phyloP scores from a whole-genome alignment of 2,797 vertebrate species.

The Gallinago solitaria region DNA sequence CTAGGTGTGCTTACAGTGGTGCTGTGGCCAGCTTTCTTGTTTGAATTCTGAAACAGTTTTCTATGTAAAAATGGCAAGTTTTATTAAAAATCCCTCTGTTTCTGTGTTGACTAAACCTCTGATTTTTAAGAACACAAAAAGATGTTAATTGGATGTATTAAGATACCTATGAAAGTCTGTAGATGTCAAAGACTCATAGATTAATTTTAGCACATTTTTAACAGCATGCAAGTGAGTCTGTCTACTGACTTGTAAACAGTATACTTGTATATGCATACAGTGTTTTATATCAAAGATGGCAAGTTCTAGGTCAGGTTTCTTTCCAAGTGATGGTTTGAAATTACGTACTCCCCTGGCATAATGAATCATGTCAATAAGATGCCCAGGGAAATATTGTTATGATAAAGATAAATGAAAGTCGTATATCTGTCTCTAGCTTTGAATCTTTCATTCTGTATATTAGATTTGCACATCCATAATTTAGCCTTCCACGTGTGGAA shows the following conservation, averaged over 20 bases:
- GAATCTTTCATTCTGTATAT: not conserved
- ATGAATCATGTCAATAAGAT: not conserved
- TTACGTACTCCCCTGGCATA: not conserved
- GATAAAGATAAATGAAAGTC: not conserved
- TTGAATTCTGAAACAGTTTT: not conserved
- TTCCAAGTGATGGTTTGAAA: not conserved
- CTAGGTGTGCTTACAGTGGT: rapidly evolving
- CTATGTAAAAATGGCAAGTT: not conserved
- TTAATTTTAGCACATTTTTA: not conserved
- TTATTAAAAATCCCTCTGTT: not conserved
- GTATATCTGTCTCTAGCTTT: not conserved
- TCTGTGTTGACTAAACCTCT: not conserved
- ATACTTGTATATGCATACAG: not conserved
- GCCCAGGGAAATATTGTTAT: not conserved
- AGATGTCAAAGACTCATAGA: not conserved
- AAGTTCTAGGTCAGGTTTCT: not conserved
- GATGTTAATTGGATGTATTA: not conserved
- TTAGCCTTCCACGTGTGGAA: not conserved
- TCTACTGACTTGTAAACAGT: rapidly evolving
- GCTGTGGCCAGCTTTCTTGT: not conserved
- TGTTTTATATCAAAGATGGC: not conserved
- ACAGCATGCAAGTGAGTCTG: not conserved
- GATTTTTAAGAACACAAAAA: not conserved
- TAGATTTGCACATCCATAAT: not conserved
- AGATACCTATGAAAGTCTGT: not conserved